Evolutionary conservation across 2,888 invertebrate species (phyloP).

Genomic region (Rotaria socialis): DNA sequence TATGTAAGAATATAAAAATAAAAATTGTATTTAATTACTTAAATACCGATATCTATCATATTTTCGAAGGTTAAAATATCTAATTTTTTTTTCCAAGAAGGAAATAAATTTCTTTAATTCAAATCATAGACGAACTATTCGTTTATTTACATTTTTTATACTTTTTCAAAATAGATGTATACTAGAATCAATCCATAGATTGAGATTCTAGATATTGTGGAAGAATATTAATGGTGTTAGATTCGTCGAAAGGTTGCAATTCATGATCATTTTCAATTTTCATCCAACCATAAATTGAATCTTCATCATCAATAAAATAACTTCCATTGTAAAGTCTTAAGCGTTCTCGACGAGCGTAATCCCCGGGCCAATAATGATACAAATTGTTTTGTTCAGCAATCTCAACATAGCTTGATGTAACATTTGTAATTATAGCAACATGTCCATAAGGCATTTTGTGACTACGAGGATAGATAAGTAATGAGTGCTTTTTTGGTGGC

Average conservation of each 20-base stretch:
- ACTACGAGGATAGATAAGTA: slow-evolving; percentile 10
- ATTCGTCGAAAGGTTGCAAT: slow-evolving; percentile 1
- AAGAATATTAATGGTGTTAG: not conserved
- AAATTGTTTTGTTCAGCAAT: slow-evolving; percentile 32
- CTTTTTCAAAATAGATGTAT: too few relatives aligned
- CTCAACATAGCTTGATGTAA: not conserved
- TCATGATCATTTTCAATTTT: slow-evolving; percentile 29
- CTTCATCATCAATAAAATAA: slow-evolving; percentile 20
- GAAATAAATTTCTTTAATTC: too few relatives aligned
- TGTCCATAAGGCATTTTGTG: slow-evolving; percentile 8
- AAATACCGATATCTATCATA: too few relatives aligned
- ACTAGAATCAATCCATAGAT: not conserved
- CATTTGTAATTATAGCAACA: not conserved
- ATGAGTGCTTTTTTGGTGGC: slow-evolving; percentile 28
- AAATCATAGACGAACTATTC: too few relatives aligned
- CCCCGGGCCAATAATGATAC: slow-evolving; percentile 18
- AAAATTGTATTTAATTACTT: too few relatives aligned
- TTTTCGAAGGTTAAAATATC: too few relatives aligned
- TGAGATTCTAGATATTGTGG: not conserved
- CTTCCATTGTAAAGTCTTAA: not conserved
- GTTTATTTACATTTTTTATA: too few relatives aligned
- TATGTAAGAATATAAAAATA: too few relatives aligned
- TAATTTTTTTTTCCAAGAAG: too few relatives aligned
- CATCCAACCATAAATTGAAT: slow-evolving; percentile 33
- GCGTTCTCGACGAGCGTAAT: slow-evolving; percentile 21